Conservation (phyloP, 2,797 vertebrate genomes). For the Megaceryle alcyon region DNA sequence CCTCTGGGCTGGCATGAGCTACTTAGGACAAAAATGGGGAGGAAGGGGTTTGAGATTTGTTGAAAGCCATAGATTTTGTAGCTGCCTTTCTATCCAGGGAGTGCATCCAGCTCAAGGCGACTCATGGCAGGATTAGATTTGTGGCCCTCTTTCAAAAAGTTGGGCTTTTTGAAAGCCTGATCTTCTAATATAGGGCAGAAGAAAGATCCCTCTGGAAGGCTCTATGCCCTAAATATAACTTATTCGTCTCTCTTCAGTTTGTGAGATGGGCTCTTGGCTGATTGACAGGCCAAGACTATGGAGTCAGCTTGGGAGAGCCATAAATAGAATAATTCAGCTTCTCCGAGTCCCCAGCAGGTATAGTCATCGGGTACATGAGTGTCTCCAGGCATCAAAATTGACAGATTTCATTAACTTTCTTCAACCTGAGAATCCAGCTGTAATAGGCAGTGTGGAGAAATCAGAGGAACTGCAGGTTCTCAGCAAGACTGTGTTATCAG, state of each 20-base stretch:
- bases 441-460: constrained; percentile 8
- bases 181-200: background rate
- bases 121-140: background rate
- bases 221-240: background rate
- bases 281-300: background rate
- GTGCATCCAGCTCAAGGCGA: background rate
- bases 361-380: constrained; percentile 7
- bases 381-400: constrained; percentile 35
- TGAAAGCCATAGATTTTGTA: background rate
- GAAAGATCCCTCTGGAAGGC: background rate
- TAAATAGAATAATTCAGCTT: constrained; percentile 3
- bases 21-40: background rate
- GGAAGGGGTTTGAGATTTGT: background rate
- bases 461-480: background rate
- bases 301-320: constrained; percentile 10
- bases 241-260: constrained; percentile 25
- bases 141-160: background rate
- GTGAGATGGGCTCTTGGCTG: background rate
- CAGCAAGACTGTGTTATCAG: constrained; percentile 8
- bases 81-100: background rate
- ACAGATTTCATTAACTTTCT: constrained; percentile 58
- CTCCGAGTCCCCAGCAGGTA: background rate
- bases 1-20: background rate
- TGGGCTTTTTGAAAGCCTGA: background rate
- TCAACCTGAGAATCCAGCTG: constrained; percentile 46